Evolutionary conservation across 2,113 vertebrate species (phyloP).

Genomic region (Corapipo altera): DNA sequence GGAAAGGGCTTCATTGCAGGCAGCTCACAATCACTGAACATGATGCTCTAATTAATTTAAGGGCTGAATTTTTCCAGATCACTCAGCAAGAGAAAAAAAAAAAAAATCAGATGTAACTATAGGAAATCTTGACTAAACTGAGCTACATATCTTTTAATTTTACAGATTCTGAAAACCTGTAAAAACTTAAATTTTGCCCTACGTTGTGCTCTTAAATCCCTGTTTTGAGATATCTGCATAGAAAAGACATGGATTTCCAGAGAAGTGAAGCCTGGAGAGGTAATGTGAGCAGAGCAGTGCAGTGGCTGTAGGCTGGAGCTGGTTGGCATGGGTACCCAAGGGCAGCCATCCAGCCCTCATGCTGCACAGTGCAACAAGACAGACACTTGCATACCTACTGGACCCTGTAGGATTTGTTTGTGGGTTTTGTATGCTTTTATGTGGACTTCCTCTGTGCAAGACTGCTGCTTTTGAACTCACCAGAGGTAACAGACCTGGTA

Average conservation of each 20-base stretch:
- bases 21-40: background rate
- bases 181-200: background rate
- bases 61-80: background rate
- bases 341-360: rapidly evolving
- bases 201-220: background rate
- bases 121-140: background rate
- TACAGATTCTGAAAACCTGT: background rate
- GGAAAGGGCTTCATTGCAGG: background rate
- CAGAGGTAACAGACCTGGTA: background rate
- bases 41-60: background rate
- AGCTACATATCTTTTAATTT: background rate
- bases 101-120: background rate
- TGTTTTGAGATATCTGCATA: background rate
- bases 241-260: background rate
- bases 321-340: rapidly evolving
- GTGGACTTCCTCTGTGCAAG: background rate
- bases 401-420: background rate
- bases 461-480: background rate
- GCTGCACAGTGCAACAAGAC: background rate
- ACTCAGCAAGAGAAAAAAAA: background rate
- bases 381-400: background rate
- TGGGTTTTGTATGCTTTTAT: background rate
- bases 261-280: background rate
- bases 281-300: background rate
- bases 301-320: background rate